These are phyloP conservation scores for Colletes gigas DNA, from an alignment of 1,140 invertebrate species.

Conservation along the genomic window DNA sequence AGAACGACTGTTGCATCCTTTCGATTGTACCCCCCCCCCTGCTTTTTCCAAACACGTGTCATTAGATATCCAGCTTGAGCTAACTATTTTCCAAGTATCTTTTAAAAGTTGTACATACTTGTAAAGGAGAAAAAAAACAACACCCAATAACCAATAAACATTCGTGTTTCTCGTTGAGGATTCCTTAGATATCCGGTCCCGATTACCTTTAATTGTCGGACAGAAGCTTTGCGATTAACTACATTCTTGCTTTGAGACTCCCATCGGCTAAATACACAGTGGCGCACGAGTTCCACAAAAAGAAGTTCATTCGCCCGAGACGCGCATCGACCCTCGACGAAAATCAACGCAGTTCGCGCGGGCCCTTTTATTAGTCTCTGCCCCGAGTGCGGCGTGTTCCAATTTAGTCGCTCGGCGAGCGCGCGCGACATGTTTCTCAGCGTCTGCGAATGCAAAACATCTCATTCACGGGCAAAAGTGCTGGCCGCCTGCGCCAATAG, in stretches of 20 bases:
- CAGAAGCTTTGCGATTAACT: background rate
- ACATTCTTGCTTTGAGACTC: background rate
- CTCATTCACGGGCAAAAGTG: conserved; percentile 78
- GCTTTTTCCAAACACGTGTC: no score
- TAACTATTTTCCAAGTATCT: background rate
- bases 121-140: no score
- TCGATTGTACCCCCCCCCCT: background rate
- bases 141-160: no score
- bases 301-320: background rate
- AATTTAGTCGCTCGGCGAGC: conserved; percentile 55
- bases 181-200: no score
- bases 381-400: conserved; percentile 56
- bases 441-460: conserved; percentile 81
- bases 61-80: background rate
- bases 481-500: conserved; percentile 64
- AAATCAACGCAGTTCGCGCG: background rate
- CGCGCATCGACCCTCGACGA: conserved; percentile 21
- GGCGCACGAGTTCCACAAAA: no score
- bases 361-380: conserved; percentile 27
- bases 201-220: no score
- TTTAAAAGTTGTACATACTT: no score
- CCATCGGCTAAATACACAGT: background rate
- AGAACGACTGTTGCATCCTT: conserved; percentile 58
- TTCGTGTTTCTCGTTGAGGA: no score
- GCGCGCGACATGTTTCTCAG: conserved; percentile 74